phyloP scores from a whole-genome alignment of 2,113 vertebrate genomes.

The Cyprinodon variegatus region DNA sequence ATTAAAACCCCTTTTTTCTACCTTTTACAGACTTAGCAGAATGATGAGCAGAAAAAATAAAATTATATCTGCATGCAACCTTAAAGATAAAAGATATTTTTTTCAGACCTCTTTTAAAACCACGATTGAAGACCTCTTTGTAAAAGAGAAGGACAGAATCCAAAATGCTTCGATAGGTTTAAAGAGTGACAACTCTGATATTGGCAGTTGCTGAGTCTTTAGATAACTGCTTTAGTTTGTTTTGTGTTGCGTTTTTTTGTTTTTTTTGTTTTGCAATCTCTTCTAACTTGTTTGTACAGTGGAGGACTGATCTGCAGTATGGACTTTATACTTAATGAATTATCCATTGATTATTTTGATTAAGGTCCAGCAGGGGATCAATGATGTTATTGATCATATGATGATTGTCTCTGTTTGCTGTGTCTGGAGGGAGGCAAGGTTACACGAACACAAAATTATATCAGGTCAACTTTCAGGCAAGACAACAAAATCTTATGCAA shows the following conservation, averaged over 20 bases:
- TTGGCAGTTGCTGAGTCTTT: neutral
- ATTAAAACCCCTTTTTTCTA: no score
- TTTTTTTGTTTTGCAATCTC: neutral
- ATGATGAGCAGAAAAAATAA: neutral
- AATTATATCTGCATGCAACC: neutral
- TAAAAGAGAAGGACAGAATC: neutral
- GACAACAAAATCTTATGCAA: constrained; percentile 11
- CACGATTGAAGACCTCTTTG: neutral
- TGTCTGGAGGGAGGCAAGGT: neutral
- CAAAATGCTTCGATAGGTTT: no score
- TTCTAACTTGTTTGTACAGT: neutral
- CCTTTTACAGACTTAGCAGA: neutral
- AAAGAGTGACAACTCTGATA: neutral
- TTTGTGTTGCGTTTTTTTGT: no score
- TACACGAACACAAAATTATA: constrained; percentile 7
- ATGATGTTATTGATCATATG: constrained; percentile 21
- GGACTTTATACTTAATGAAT: constrained; percentile 28
- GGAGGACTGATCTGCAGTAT: neutral
- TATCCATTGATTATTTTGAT: constrained; percentile 39
- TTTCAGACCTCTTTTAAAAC: no score
- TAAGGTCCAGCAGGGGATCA: constrained; percentile 22
- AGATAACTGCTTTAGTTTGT: neutral
- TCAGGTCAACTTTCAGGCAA: neutral
- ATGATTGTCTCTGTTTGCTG: constrained; percentile 12
- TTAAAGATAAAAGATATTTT: neutral